A percentile compares a stretch with the other conserved stretches of the same genome.
Evolutionary conservation across 2,113 vertebrate genomes (phyloP).

Genomic region (Oreochromis tanganicae): DNA sequence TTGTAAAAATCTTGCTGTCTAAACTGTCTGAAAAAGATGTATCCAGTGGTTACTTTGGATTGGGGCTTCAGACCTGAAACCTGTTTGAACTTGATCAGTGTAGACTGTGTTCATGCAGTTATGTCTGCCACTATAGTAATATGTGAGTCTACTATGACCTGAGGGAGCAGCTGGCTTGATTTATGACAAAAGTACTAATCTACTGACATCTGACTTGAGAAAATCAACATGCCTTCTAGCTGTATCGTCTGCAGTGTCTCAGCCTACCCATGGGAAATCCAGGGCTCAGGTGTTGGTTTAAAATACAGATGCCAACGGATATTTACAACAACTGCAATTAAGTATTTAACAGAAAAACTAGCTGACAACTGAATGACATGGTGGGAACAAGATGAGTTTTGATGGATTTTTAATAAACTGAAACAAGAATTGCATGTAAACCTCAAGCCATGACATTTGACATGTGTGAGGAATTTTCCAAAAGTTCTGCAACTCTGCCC

Average conservation of each 20-base stretch:
- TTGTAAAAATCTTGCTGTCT: background rate
- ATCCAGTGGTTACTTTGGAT: background rate
- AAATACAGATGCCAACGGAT: background rate
- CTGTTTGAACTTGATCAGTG: background rate
- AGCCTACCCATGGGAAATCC: slow-evolving; percentile 14
- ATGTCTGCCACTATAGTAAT: background rate
- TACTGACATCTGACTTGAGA: slow-evolving; percentile 2
- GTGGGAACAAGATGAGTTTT: background rate
- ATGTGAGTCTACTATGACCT: background rate
- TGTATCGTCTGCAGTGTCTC: slow-evolving; percentile 63
- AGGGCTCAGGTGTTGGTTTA: background rate
- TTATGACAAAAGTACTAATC: slow-evolving; percentile 10
- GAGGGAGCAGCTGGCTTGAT: background rate
- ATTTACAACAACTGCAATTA: background rate
- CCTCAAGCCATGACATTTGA: background rate
- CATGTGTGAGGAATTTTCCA: background rate
- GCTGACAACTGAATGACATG: background rate
- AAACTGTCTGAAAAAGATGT: background rate
- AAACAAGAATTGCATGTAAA: background rate
- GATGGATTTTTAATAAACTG: background rate
- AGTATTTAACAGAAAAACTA: background rate
- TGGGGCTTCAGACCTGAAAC: background rate
- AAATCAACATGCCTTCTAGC: slow-evolving; percentile 38
- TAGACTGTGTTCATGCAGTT: background rate
- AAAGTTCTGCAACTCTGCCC: background rate